A percentile compares a stretch with the other conserved stretches of the same genome.
Conservation (phyloP, 2,797 vertebrate species). For the Protonibea diacanthus region DNA sequence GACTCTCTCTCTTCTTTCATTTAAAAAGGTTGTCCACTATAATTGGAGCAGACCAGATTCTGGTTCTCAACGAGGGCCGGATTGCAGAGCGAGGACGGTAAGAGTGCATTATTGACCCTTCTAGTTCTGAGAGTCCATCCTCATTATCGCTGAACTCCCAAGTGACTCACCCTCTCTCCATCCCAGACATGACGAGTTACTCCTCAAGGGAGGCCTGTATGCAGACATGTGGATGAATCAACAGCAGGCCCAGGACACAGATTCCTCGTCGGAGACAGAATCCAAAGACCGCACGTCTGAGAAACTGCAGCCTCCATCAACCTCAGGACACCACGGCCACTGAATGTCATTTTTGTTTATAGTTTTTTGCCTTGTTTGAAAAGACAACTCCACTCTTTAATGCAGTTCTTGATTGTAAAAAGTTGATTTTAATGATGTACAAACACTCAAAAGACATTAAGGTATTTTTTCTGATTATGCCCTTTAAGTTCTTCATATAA, state of each 20-base stretch:
- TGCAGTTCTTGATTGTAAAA: not conserved
- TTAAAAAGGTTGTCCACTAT: constrained; percentile 92
- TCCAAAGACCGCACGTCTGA: constrained; percentile 86
- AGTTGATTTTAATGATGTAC: not conserved
- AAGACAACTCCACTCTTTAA: constrained; percentile 6
- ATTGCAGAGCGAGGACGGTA: constrained; percentile 93
- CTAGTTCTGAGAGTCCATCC: not conserved
- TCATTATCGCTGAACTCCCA: not conserved
- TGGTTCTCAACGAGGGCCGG: constrained; percentile 90
- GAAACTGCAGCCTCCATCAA: constrained; percentile 84
- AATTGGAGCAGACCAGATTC: constrained; percentile 93
- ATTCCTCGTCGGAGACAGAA: constrained; percentile 84
- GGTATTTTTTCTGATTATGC: constrained; percentile 23
- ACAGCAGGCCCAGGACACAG: constrained; percentile 83
- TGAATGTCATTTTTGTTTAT: constrained; percentile 40
- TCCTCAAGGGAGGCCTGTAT: constrained; percentile 90
- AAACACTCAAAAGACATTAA: not conserved
- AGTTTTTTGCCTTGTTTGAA: not conserved
- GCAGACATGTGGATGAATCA: constrained; percentile 95
- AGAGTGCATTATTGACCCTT: constrained; percentile 39
- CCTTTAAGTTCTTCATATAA: not conserved
- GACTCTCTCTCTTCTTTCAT: not conserved
- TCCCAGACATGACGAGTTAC: constrained; percentile 91
- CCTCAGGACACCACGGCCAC: constrained; percentile 54
- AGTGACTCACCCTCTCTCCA: constrained; percentile 9